These are phyloP conservation scores for Mycteria americana DNA, from an alignment of 2,797 vertebrate genomes.

Conservation along the genomic window DNA sequence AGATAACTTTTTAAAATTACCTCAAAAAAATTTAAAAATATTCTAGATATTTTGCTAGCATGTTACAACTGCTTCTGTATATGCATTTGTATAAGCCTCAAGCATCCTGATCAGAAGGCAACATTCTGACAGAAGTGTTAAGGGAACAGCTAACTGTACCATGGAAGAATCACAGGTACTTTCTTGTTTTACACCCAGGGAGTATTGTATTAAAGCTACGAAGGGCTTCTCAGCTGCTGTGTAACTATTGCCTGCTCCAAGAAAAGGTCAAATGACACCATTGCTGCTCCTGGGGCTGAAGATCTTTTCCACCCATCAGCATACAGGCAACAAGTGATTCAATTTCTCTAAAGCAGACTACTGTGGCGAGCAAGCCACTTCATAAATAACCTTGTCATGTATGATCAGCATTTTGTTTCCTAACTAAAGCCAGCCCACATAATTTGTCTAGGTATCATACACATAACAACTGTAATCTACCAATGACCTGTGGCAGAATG, in stretches of 20 bases:
- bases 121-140: background rate
- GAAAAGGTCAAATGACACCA: background rate
- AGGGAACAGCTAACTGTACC: background rate
- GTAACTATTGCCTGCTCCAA: background rate
- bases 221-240: background rate
- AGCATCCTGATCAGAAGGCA: background rate
- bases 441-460: background rate
- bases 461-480: background rate
- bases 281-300: background rate
- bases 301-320: background rate
- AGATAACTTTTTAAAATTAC: background rate
- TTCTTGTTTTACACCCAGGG: background rate
- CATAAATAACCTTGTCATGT: background rate
- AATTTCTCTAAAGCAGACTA: background rate
- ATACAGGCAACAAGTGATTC: background rate
- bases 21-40: background rate
- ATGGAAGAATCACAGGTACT: background rate
- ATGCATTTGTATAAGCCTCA: background rate
- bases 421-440: background rate
- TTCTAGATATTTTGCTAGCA: background rate
- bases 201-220: background rate
- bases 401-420: background rate
- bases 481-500: accelerated
- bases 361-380: background rate
- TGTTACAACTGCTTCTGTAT: background rate